A percentile compares a stretch with the other conserved stretches of the same genome.
Conservation (phyloP, 2,888 invertebrate species). For the Capitulum mitella region DNA sequence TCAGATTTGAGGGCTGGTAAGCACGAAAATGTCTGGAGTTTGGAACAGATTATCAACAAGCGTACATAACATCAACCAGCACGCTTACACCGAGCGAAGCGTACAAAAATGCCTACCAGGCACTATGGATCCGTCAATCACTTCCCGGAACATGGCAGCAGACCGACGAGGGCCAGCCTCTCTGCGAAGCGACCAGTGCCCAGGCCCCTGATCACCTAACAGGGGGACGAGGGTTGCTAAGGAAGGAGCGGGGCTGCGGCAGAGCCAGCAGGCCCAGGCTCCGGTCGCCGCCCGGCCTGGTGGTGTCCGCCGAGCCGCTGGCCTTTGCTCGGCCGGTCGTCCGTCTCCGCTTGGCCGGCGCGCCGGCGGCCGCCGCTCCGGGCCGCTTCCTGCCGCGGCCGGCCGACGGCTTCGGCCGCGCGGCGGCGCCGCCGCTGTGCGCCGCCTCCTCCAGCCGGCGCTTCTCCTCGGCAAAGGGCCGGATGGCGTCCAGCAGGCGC, state of each 20-base stretch:
- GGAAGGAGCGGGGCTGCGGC: background rate
- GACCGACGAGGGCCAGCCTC: too few relatives aligned
- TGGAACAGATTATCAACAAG: too few relatives aligned
- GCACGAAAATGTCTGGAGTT: too few relatives aligned
- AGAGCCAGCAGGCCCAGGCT: background rate
- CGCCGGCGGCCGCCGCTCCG: background rate
- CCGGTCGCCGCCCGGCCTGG: too few relatives aligned
- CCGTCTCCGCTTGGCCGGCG: background rate
- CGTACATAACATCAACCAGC: too few relatives aligned
- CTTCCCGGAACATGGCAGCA: too few relatives aligned
- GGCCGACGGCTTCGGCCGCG: background rate
- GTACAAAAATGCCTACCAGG: too few relatives aligned
- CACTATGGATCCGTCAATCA: too few relatives aligned
- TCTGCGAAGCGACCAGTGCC: too few relatives aligned
- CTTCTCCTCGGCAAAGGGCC: conserved; percentile 27
- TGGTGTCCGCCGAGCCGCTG: background rate
- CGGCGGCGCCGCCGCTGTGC: background rate
- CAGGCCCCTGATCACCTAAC: too few relatives aligned
- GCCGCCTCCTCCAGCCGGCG: background rate
- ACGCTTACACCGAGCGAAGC: too few relatives aligned
- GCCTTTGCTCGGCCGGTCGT: background rate
- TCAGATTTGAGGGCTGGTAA: too few relatives aligned
- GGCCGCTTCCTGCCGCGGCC: background rate
- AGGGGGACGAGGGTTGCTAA: background rate
- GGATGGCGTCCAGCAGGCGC: conserved; percentile 33